Base-by-base conservation (phyloP, 2,888 invertebrate species). In the Trichacis sp. region DNA sequence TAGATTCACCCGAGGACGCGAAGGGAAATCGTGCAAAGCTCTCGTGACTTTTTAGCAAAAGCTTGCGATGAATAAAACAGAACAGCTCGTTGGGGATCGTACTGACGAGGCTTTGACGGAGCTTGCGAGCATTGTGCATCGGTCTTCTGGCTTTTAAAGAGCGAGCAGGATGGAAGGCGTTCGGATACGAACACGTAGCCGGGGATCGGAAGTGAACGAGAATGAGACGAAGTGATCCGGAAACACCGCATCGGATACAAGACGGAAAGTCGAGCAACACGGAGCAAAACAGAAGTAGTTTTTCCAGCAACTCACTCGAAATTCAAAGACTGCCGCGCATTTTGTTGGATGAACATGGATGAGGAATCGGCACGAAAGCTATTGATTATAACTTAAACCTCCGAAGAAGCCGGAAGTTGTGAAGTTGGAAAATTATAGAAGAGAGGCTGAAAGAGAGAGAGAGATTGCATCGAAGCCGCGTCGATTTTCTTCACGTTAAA, bases 11-110 rank as follows among this genome's bases (percentile, higher is more conserved):
- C 24, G 45, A 56, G n/a, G 33, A 33, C n/a, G 40, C 40, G 5
- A 15, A 12, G 56, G 54, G 65, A 69, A 68, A 62, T 65, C 63
- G 56, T 53, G 57, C 70, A 69, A 63, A 48, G 64, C 61, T 67
- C 63, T 64, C 43, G 45, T 63, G 42, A 64, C 46, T 60, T 54
- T 52, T 43, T 43, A 46, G 65, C 50, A 60, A 70, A 73, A 68
- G 56, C 55, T 47, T 50, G 18, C 56, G 59, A 74, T 74, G 76
- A 76, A 76, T 76, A 75, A 76, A 76, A 73, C 75, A 75, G 64
- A 58, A 68, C 64, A 54, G 64, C 64, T 68, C 64, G 68, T 65
- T 63, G 60, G 66, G 53, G 73, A 71, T 72, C 71, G 64, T 69
- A 67, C 66, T 52, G 70, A 68, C 71, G 71, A 73, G 69, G 64